A percentile compares a stretch with the other conserved stretches of the same genome.
Evolutionary conservation across 2,888 invertebrate species (phyloP).

Genomic region (Epicampocera succincta): DNA sequence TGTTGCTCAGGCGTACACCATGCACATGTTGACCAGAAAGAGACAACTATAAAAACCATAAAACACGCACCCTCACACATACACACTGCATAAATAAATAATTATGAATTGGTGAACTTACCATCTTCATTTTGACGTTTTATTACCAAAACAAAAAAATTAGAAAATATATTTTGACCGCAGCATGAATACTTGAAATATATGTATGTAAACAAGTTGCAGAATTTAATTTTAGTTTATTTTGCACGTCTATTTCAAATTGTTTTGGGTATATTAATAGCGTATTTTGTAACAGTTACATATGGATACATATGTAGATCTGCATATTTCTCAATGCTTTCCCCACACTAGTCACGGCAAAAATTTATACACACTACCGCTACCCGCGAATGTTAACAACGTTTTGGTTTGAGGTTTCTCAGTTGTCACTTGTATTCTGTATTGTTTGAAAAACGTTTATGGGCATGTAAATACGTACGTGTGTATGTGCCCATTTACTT

Average conservation of each 20-base stretch:
- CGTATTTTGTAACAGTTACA: conserved; percentile 1
- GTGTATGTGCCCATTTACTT: background rate
- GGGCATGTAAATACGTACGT: background rate
- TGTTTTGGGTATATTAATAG: conserved; percentile 15
- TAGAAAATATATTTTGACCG: background rate
- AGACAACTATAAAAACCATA: conserved; percentile 23
- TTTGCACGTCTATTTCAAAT: conserved; percentile 1
- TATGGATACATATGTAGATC: conserved; percentile 8
- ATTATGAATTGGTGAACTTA: conserved; percentile 42
- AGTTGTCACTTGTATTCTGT: conserved; percentile 52
- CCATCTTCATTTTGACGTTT: conserved; percentile 57
- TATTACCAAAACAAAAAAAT: conserved; percentile 3
- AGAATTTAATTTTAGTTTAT: background rate
- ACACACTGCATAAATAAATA: background rate
- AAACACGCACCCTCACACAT: background rate
- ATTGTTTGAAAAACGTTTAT: conserved; percentile 19
- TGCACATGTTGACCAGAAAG: conserved; percentile 29
- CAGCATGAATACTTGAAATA: background rate
- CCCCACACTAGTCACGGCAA: conserved; percentile 22
- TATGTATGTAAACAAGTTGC: too few relatives aligned
- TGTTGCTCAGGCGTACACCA: conserved; percentile 57
- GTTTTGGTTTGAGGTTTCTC: conserved; percentile 65
- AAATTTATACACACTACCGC: conserved; percentile 35
- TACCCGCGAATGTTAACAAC: conserved; percentile 58
- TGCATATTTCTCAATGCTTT: conserved; percentile 26